Conservation (phyloP, 1,140 invertebrate genomes). For the Lordiphosa collinella region DNA sequence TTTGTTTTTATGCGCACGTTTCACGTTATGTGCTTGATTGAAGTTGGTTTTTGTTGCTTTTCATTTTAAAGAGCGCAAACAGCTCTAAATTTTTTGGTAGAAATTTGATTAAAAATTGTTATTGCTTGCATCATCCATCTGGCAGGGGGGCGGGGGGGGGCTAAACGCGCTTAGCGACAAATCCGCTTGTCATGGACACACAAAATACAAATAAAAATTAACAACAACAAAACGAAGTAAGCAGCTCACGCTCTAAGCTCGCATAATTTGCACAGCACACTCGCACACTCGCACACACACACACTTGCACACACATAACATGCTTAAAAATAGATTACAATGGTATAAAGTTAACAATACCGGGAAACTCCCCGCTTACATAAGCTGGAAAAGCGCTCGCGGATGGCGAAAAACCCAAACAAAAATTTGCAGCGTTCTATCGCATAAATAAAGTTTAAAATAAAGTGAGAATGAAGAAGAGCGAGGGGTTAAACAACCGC, state of each 20-base stretch:
- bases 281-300: slow-evolving; percentile 8
- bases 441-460: slow-evolving; percentile 76
- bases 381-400: slow-evolving; percentile 38
- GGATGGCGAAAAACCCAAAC: slow-evolving; percentile 62
- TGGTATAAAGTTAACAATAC: slow-evolving; percentile 70
- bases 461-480: slow-evolving; percentile 60
- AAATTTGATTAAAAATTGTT: slow-evolving; percentile 33
- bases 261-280: slow-evolving; percentile 54
- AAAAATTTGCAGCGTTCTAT: slow-evolving; percentile 72
- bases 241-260: slow-evolving; percentile 65
- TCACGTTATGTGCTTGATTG: slow-evolving; percentile 47
- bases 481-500: slow-evolving; percentile 18
- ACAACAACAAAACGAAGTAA: slow-evolving; percentile 38
- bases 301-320: slow-evolving; percentile 43
- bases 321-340: slow-evolving; percentile 74
- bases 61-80: slow-evolving; percentile 5
- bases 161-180: slow-evolving; percentile 53
- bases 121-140: slow-evolving; percentile 20
- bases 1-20: slow-evolving; percentile 65
- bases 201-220: slow-evolving; percentile 46
- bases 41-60: slow-evolving; percentile 16
- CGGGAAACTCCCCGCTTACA: slow-evolving; percentile 14
- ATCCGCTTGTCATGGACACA: slow-evolving; percentile 56
- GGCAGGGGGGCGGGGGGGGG: slow-evolving; percentile 2
- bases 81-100: not conserved